Evolutionary conservation across 2,888 invertebrate genomes (phyloP).

Genomic region (Diloba caeruleocephala): DNA sequence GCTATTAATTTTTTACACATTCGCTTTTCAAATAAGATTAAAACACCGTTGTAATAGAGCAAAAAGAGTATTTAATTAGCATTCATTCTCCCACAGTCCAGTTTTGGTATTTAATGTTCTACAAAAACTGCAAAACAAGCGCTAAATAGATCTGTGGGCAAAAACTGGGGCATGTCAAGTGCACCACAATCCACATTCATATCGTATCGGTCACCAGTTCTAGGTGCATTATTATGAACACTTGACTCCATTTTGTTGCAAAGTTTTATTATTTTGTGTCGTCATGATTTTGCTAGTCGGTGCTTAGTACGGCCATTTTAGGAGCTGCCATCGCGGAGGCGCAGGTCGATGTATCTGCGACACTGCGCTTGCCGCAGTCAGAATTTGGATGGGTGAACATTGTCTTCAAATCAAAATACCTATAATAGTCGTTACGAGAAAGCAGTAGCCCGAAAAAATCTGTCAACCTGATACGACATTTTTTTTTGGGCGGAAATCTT

Average conservation of each 20-base stretch:
- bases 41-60: conserved; percentile 8
- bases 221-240: conserved; percentile 45
- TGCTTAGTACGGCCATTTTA: too few species aligned
- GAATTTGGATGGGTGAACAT: too few species aligned
- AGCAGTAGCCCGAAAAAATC: too few species aligned
- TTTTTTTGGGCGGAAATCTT: too few species aligned
- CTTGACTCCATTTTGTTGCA: conserved; percentile 61
- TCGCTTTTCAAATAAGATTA: conserved; percentile 37
- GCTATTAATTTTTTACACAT: conserved; percentile 22
- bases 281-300: conserved; percentile 4
- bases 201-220: conserved; percentile 62
- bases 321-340: too few species aligned
- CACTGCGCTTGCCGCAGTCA: too few species aligned
- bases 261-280: conserved; percentile 44
- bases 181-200: conserved; percentile 44
- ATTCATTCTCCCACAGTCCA: conserved; percentile 28
- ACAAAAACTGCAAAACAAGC: conserved; percentile 25
- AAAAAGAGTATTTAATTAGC: conserved; percentile 21
- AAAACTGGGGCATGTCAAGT: conserved; percentile 50
- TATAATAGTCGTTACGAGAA: too few species aligned
- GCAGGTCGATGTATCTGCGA: too few species aligned
- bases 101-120: conserved; percentile 21
- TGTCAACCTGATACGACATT: too few species aligned
- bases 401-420: too few species aligned
- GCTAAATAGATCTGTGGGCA: conserved; percentile 28